Conservation (phyloP, 2,888 invertebrate species). For the Chymomyza amoena region DNA sequence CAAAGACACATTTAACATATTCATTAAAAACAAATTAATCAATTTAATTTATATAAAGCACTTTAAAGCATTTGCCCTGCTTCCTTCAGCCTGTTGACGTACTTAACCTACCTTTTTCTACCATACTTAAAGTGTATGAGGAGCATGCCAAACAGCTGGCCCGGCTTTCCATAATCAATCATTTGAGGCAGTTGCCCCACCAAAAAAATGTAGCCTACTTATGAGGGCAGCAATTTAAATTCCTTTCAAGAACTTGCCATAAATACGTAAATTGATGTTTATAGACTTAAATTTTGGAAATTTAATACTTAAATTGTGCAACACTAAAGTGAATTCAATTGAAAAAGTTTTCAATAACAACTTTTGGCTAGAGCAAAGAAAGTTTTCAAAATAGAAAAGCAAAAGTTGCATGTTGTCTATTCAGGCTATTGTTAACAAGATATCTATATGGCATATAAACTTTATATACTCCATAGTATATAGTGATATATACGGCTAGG, state of each 20-base stretch:
- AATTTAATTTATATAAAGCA: no score
- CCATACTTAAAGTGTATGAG: no score
- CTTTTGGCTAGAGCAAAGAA: slow-evolving; percentile 29
- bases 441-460: not conserved
- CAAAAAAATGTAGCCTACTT: not conserved
- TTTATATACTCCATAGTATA: not conserved
- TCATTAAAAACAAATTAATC: no score
- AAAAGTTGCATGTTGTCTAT: slow-evolving; percentile 3
- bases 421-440: not conserved
- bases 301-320: not conserved
- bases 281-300: not conserved
- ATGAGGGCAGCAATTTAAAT: not conserved
- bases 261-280: not conserved
- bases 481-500: not conserved
- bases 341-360: slow-evolving; percentile 33
- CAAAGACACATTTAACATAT: no score
- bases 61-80: no score
- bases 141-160: not conserved
- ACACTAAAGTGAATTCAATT: slow-evolving; percentile 29
- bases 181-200: not conserved
- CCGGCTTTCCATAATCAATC: not conserved
- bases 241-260: not conserved
- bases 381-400: slow-evolving; percentile 10
- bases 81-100: no score
- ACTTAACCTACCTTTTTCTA: no score